Base-by-base conservation (phyloP, 2,888 invertebrate genomes). In the Adelphocoris suturalis region DNA sequence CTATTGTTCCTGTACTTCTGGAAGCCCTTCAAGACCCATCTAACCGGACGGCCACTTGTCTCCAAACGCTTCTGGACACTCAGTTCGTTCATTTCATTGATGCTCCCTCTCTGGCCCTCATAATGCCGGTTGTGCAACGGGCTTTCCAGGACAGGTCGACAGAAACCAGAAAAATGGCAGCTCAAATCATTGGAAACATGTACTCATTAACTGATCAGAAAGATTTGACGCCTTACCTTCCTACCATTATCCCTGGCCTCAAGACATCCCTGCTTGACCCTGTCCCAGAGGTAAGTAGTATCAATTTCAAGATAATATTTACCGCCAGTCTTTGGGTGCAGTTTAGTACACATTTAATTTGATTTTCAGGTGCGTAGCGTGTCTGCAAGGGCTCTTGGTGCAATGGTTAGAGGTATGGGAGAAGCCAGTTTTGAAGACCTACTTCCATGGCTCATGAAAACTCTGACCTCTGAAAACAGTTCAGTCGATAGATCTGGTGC, bases 71-170 rank as follows among this genome's bases (percentile, higher is more conserved):
- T 46, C 94, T 98, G n/a, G 97, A 98, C 94, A 98, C 98, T 0
- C 97, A 99, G 94, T 99, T 99, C 94, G 98, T 99, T 76, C 99
- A 99, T 94, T 99, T 99, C 94, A 99, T 99, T 92, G 99, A 99
- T 94, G 98, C 99, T 2, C 99, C 99, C 0, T 99, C 99, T 0
- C 95, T 99, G 28, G 99, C 99, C 90, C 95, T 99, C 87, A 99
- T 99, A 92, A 99, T 99, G 99, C 99, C 99, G 0, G 99, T 99
- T 4, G 98, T 99, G 47, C 97, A 99, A 94, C 95, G 99, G 92
- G 99, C 99, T 13, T 99, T 99, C 94, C 97, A 98, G 94, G 99
- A 99, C 94, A 95, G 99, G 91, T 98, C 98, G 85, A 99, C 99
- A 0, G 99, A 99, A 94, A 99, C 99, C 0, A 95, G 99, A 92